These are phyloP conservation scores for Leptinotarsa peninsularis DNA, from an alignment of 2,888 invertebrate genomes.

Conservation along the genomic window DNA sequence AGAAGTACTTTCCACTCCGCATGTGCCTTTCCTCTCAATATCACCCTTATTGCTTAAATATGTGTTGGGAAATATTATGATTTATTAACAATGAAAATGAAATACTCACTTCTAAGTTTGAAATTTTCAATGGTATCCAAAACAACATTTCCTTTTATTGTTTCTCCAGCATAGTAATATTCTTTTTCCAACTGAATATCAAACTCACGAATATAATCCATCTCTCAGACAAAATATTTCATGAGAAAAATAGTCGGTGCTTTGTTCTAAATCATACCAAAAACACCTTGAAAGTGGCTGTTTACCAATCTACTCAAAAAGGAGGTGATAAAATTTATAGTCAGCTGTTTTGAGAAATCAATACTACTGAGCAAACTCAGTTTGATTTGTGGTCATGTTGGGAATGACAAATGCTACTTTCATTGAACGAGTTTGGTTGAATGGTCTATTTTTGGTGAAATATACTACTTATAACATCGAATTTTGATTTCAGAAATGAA, in stretches of 20 bases:
- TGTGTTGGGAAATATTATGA: background rate
- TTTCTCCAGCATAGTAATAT: conserved; percentile 81
- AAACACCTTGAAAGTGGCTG: conserved; percentile 10
- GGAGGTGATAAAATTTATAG: conserved; percentile 13
- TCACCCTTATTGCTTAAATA: conserved; percentile 73
- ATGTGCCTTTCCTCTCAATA: conserved; percentile 79
- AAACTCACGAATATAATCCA: conserved; percentile 84
- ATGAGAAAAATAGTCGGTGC: conserved; percentile 24
- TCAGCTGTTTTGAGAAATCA: conserved; percentile 45
- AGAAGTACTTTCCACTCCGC: conserved; percentile 82
- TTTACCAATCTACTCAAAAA: conserved; percentile 19
- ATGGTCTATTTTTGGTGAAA: too few relatives aligned
- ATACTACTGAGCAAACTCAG: conserved; percentile 48
- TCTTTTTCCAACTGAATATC: conserved; percentile 82
- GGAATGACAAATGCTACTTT: background rate
- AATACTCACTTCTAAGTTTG: conserved; percentile 77
- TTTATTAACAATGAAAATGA: conserved; percentile 1
- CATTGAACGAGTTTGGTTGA: background rate
- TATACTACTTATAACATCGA: too few relatives aligned
- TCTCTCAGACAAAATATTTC: conserved; percentile 54
- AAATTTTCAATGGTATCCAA: conserved; percentile 80
- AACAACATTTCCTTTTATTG: conserved; percentile 75
- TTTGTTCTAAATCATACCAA: conserved; percentile 5
- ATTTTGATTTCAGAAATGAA: too few relatives aligned
- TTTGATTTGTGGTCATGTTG: conserved; percentile 16